A percentile compares a stretch with the other conserved stretches of the same genome.
phyloP scores from a whole-genome alignment of 1,140 invertebrate species.

The Zaprionus gabonicus region DNA sequence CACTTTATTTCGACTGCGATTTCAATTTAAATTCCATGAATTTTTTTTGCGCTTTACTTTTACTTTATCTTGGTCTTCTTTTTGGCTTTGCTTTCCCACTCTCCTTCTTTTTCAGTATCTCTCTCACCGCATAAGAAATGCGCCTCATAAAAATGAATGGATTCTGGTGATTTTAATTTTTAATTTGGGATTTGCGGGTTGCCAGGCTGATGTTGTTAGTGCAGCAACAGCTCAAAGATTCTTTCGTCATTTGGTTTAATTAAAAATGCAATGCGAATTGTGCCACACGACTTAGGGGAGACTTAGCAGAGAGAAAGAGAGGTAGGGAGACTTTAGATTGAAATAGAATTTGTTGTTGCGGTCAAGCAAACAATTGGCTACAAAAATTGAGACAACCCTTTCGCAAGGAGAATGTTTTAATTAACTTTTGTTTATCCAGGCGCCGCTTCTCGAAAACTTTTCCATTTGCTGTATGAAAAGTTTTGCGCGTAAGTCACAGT shows the following conservation, averaged over 20 bases:
- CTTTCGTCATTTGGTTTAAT: constrained; percentile 25
- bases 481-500: constrained; percentile 24
- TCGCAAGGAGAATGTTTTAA: constrained; percentile 62
- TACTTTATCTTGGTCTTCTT: constrained; percentile 47
- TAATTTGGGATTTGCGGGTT: constrained; percentile 59
- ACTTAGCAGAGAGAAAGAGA: not conserved
- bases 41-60: constrained; percentile 59
- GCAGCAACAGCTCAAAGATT: constrained; percentile 23
- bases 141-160: constrained; percentile 57
- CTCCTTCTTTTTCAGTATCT: not conserved
- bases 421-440: constrained; percentile 72
- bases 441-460: constrained; percentile 49
- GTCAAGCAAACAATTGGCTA: constrained; percentile 30
- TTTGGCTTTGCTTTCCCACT: constrained; percentile 16
- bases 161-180: constrained; percentile 76
- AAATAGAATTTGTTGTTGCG: constrained; percentile 19
- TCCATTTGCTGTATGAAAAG: constrained; percentile 38
- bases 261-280: constrained; percentile 52
- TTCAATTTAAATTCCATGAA: constrained; percentile 81
- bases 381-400: constrained; percentile 20
- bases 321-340: not conserved
- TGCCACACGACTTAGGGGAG: constrained; percentile 1
- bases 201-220: constrained; percentile 24
- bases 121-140: constrained; percentile 28
- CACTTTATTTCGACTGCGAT: constrained; percentile 82